phyloP scores from a whole-genome alignment of 2,888 invertebrate genomes.

The Dicyrtomina minuta region DNA sequence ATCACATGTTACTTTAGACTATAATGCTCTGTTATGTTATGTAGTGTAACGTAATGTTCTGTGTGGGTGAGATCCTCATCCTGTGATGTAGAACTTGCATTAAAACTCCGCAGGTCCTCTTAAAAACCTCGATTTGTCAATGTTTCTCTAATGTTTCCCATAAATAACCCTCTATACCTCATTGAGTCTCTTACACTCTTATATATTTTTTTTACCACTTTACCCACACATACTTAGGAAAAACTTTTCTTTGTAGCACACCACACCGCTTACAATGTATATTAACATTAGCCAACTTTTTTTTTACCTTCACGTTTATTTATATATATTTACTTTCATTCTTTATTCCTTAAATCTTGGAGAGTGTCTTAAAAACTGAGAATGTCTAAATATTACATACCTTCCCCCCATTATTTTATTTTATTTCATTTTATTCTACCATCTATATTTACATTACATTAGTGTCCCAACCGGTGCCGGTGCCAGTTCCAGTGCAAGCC shows the following conservation, averaged over 20 bases:
- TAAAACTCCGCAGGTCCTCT: constrained; percentile 30
- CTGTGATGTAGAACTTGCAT: constrained; percentile 32
- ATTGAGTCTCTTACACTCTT: background rate
- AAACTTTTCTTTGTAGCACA: too few species aligned
- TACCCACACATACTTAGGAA: too few species aligned
- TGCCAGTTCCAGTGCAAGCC: too few species aligned
- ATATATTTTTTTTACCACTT: background rate
- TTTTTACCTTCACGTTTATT: background rate
- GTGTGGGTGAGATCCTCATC: constrained; percentile 2
- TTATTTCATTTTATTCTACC: too few species aligned
- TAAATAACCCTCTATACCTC: constrained; percentile 28
- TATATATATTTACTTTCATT: background rate
- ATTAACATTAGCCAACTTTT: background rate
- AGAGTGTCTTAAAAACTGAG: background rate
- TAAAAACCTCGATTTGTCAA: constrained; percentile 39
- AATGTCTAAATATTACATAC: too few species aligned
- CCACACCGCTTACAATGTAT: background rate
- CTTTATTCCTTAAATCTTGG: background rate
- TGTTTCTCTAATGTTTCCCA: constrained; percentile 34
- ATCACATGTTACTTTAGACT: background rate
- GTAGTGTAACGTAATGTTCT: background rate
- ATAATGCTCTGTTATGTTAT: background rate
- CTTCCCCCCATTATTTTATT: too few species aligned
- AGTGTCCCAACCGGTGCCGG: too few species aligned
- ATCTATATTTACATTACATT: too few species aligned